Evolutionary conservation across 2,113 vertebrate genomes (phyloP), one percentile per base, ranked within the genome.

Genomic region (Perca flavescens): DNA sequence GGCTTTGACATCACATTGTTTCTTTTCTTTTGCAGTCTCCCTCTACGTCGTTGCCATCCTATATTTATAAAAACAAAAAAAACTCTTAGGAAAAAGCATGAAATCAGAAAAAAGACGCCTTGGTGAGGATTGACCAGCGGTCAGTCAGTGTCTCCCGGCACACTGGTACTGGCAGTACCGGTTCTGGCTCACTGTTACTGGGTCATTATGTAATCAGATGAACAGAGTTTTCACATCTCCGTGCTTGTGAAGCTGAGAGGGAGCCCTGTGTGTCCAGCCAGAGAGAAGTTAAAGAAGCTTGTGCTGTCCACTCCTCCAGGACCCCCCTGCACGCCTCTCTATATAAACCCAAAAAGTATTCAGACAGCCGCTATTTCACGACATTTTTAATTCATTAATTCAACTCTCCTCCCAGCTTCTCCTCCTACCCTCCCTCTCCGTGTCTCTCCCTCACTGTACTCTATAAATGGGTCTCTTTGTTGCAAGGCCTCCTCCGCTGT

Each of bases 321-420:
- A 79, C 79, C 73, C 81, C 78, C 77, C 79, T 50, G 86, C 86
- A 77, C 50, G 62, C 85, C 83, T 84, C 82, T 77, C 86, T 90
- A 74, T 89, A 90, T 88, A 91, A 90, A 89, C 83, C 84, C 81
- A 83, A 90, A 43, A 88, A 72, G 80, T 73, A 71, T 92, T 92
- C 92, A 89, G 86, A 74, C 68, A 2, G 84, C 77, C 64, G 49
- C 63, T 89, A 82, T 88, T 91, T 91, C 77, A 75, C 80, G 50
- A 93, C 90, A 92, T 91, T 94, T 94, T 94, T 94, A 92, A 94
- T 95, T 95, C 91, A 95, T 95, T 93, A 93, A 95, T 94, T 94
- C 94, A 85, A 80, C 88, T 92, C 92, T 87, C 91, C 92, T 88
- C 94, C 91, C 92, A 90, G 84, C 82, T 76, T 86, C 88, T 82